Conservation (phyloP, 2,797 vertebrate species). For the Otolemur crassicaudatus region DNA sequence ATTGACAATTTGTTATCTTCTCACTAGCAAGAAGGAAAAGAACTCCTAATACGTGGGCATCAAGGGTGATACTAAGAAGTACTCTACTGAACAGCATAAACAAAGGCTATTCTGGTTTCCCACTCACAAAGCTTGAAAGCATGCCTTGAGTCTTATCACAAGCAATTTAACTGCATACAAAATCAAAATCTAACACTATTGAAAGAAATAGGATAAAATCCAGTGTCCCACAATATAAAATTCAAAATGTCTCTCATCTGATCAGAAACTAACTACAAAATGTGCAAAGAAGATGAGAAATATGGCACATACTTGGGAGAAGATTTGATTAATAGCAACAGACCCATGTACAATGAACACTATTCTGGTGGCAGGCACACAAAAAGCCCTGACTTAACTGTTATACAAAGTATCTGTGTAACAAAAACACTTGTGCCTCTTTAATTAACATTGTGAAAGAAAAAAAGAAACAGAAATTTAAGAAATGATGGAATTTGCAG, state of each 20-base stretch:
- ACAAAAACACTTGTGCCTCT: too few relatives aligned
- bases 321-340: neutral
- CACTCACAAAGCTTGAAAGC: neutral
- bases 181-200: neutral
- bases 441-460: too few relatives aligned
- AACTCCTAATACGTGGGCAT: neutral
- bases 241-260: neutral
- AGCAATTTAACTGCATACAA: neutral
- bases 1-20: neutral
- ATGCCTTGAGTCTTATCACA: neutral
- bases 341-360: neutral
- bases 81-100: neutral
- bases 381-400: too few relatives aligned
- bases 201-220: neutral
- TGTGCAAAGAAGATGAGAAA: conserved; percentile 5
- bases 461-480: neutral
- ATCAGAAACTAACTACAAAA: neutral
- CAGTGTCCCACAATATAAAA: neutral
- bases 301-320: neutral
- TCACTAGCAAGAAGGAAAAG: neutral
- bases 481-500: neutral
- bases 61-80: neutral
- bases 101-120: neutral
- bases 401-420: too few relatives aligned
- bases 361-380: too few relatives aligned